Base-by-base conservation (phyloP, 2,113 vertebrate species). In the Microtus ochrogaster region DNA sequence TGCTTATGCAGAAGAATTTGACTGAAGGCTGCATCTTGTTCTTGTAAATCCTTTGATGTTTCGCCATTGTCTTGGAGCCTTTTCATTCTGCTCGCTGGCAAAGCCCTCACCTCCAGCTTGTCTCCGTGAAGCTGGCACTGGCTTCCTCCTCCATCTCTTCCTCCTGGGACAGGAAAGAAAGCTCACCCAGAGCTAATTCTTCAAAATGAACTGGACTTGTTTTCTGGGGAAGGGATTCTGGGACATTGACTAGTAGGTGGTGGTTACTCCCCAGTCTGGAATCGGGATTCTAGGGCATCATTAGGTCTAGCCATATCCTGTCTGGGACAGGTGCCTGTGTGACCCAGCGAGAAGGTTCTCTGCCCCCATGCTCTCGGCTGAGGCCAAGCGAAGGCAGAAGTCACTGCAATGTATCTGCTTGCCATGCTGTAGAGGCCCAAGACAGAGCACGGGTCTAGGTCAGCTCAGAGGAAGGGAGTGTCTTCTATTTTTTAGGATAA, bases 1-100 rank as follows among this genome's bases (percentile, higher is more conserved):
- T 72, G 13, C 78, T 87, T 95, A 91, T 97, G 66, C 73, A 90
- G 90, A 96, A 96, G 10, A 73, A 78, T 97, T 96, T 93, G 73
- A 94, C 8, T 94, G 90, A 95, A 96, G 1, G 7, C 4, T 83
- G 85, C 22, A 7, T 92, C 73, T 94, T 91, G 84, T 96, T 88
- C 39, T 94, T 58, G 89, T 85, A 95, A 93, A 95, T 91, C 77
- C 72, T 73, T 63, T 22, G 97, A 72, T 52, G 55, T n/a, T 72
- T 77, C n/a, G 96, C 66, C 55, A n/a, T 72, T 96, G 77, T 87
- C 88, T 61, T 70, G 73, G 52, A 58, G 52, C 22, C 33, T 94
- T 96, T 93, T 87, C 3, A 1, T 74, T 84, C 66, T 74, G 2
- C 90, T 92, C 66, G 5, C 13, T 96, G 82, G 86, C 65, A 72